phyloP scores from a whole-genome alignment of 2,113 vertebrate species.

The Lophochroa leadbeateri region DNA sequence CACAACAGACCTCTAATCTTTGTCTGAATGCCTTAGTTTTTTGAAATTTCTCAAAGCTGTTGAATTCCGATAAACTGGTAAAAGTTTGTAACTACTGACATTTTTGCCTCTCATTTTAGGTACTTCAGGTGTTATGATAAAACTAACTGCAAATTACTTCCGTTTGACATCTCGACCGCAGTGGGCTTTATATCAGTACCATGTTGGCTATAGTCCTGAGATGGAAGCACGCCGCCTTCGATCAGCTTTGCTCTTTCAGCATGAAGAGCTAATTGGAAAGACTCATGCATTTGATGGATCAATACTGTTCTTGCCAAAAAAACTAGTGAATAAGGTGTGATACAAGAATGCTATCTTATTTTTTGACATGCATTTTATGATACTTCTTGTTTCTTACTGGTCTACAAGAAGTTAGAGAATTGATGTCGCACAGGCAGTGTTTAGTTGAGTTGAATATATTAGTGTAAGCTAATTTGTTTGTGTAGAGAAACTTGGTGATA shows the following conservation, averaged over 20 bases:
- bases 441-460: neutral
- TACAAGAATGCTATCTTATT: fast-evolving
- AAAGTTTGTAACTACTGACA: too few species aligned
- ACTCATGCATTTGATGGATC: slow-evolving; percentile 89
- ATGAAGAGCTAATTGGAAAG: slow-evolving; percentile 83
- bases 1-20: neutral
- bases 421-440: neutral
- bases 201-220: slow-evolving; percentile 85
- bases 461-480: neutral
- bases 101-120: slow-evolving; percentile 66
- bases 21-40: neutral
- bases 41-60: neutral
- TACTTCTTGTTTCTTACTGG: neutral
- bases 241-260: slow-evolving; percentile 86
- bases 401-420: neutral
- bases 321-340: slow-evolving; percentile 78
- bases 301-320: slow-evolving; percentile 84
- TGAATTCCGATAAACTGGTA: neutral
- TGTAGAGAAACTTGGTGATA: neutral
- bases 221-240: slow-evolving; percentile 90
- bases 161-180: slow-evolving; percentile 86
- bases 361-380: neutral
- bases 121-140: slow-evolving; percentile 76
- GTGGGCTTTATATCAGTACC: slow-evolving; percentile 94
- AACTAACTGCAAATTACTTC: slow-evolving; percentile 85